Evolutionary conservation across 92 coral and sea anemone genomes (phyloP).

Genomic region (Epizoanthus fatuus): DNA sequence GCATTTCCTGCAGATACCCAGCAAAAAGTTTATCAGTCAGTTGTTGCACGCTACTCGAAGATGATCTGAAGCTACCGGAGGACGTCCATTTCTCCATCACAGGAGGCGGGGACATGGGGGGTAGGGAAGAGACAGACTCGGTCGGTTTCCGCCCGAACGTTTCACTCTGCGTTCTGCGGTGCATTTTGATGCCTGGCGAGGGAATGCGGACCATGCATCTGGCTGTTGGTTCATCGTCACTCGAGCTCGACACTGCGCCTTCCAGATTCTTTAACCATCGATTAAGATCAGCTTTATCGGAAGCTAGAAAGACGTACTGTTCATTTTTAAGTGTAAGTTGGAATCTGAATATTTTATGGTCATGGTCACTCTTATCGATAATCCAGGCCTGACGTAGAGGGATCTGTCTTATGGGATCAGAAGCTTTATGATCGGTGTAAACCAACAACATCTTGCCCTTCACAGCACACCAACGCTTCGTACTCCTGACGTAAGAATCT

Average conservation of each 20-base stretch:
- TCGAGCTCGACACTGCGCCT: constrained; percentile 61
- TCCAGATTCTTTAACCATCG: constrained; percentile 83
- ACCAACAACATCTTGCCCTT: constrained; percentile 78
- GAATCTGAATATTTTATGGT: constrained; percentile 69
- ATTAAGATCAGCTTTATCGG: constrained; percentile 71
- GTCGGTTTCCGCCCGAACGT: constrained; percentile 59
- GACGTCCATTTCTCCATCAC: constrained; percentile 37
- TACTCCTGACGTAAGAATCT: constrained; percentile 59
- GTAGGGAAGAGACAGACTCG: constrained; percentile 42
- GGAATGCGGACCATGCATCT: constrained; percentile 75
- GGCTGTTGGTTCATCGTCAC: constrained; percentile 51
- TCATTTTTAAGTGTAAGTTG: constrained; percentile 68
- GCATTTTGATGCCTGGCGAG: constrained; percentile 78
- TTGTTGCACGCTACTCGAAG: constrained; percentile 9
- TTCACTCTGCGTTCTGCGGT: constrained; percentile 79
- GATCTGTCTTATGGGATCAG: constrained; percentile 79
- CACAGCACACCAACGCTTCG: constrained; percentile 83
- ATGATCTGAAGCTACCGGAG: constrained; percentile 22
- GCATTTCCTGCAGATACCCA: constrained; percentile 84
- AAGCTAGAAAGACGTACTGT: constrained; percentile 63
- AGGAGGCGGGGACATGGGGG: constrained; percentile 1
- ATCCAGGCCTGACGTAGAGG: constrained; percentile 64
- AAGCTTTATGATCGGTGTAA: constrained; percentile 70
- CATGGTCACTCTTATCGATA: constrained; percentile 74
- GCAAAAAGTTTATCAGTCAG: constrained; percentile 84